Evolutionary conservation across 2,888 invertebrate genomes (phyloP).

Genomic region (Aspidapion aeneum): DNA sequence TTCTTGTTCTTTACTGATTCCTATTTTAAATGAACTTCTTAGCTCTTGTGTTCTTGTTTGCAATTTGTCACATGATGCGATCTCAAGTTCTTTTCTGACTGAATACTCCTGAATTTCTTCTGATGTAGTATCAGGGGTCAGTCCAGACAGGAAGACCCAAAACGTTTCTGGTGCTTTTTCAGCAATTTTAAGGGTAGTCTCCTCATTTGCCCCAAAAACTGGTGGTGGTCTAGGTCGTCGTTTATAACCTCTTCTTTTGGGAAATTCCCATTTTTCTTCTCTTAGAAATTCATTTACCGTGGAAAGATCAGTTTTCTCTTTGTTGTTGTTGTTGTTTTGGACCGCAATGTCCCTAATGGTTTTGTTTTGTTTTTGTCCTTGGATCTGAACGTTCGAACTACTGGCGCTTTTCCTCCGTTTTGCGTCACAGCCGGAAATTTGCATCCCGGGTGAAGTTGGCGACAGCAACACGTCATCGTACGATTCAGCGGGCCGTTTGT

Average conservation of each 20-base stretch:
- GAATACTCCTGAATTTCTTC: no score
- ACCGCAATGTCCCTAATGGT: not conserved
- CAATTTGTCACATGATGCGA: no score
- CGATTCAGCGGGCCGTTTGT: no score
- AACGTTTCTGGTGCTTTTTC: not conserved
- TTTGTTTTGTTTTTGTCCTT: not conserved
- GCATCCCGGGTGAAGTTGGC: not conserved
- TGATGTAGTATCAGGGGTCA: not conserved
- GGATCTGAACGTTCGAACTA: not conserved
- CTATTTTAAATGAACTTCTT: no score
- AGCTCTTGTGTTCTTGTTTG: no score
- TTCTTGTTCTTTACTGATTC: no score
- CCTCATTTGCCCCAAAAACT: not conserved
- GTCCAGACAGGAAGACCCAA: not conserved
- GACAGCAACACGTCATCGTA: no score
- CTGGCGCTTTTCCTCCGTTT: not conserved
- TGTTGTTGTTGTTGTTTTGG: not conserved
- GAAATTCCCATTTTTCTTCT: not conserved
- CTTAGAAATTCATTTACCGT: not conserved
- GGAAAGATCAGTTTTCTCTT: not conserved
- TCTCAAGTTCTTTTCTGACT: no score
- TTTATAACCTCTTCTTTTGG: not conserved
- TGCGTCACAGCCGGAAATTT: no score
- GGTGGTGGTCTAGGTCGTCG: not conserved
- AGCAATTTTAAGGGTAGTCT: not conserved